Conservation (phyloP, 2,888 invertebrate species). For the Lathronympha strigana region DNA sequence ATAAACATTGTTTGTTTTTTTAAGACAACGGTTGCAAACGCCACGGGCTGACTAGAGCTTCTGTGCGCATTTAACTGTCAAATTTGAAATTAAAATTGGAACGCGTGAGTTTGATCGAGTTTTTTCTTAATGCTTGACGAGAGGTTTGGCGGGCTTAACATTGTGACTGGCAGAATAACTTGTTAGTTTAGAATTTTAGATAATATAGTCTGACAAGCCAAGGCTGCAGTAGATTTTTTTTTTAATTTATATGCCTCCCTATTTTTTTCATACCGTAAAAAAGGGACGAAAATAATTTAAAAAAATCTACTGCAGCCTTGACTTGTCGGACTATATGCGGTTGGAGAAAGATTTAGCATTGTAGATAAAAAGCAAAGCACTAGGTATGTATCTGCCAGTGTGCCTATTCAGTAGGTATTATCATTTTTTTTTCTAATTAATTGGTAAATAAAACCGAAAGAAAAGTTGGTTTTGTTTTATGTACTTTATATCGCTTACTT, state of each 20-base stretch:
- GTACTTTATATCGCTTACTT: too few relatives aligned
- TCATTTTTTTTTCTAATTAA: neutral
- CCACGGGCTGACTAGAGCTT: slow-evolving; percentile 48
- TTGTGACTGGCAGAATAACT: slow-evolving; percentile 45
- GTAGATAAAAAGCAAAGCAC: neutral
- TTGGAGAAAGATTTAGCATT: neutral
- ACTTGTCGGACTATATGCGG: slow-evolving; percentile 3
- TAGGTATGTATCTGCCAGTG: too few relatives aligned
- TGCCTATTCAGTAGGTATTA: neutral
- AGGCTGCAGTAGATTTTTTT: too few relatives aligned
- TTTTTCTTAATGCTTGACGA: slow-evolving; percentile 57
- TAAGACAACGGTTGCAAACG: slow-evolving; percentile 43
- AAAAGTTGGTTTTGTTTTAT: too few relatives aligned
- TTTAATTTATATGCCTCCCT: too few relatives aligned
- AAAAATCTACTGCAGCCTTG: too few relatives aligned
- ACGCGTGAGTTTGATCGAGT: slow-evolving; percentile 55
- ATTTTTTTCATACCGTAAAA: too few relatives aligned
- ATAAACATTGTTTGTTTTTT: slow-evolving; percentile 49
- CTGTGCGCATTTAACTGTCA: slow-evolving; percentile 60
- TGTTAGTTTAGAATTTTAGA: slow-evolving; percentile 28
- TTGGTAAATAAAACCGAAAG: too few relatives aligned
- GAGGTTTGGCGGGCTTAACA: slow-evolving; percentile 60
- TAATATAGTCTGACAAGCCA: too few relatives aligned
- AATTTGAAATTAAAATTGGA: slow-evolving; percentile 70
- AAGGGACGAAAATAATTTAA: too few relatives aligned